Evolutionary conservation across 1,140 invertebrate genomes (phyloP).

Genomic region (Hycleus phaleratus): DNA sequence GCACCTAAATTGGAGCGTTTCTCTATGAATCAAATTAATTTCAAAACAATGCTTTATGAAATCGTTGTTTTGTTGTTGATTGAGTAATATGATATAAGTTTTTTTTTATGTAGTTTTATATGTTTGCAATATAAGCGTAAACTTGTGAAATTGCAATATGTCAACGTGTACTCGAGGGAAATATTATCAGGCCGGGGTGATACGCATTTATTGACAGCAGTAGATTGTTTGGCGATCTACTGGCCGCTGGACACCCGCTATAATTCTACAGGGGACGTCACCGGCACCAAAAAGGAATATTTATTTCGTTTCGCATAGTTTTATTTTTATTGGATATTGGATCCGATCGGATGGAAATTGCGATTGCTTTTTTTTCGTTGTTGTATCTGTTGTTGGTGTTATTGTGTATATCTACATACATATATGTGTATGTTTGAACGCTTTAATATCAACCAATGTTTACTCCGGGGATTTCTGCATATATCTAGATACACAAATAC

Average conservation of each 20-base stretch:
- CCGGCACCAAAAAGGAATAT: constrained; percentile 30
- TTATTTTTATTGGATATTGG: constrained; percentile 35
- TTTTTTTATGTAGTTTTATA: background rate
- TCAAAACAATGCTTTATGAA: too few species aligned
- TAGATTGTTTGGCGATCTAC: constrained; percentile 37
- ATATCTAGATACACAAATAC: background rate
- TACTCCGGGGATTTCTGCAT: constrained; percentile 14
- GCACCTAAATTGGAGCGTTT: too few species aligned
- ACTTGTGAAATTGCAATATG: constrained; percentile 35
- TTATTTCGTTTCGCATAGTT: constrained; percentile 34
- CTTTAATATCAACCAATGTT: constrained; percentile 14
- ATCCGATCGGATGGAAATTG: constrained; percentile 19
- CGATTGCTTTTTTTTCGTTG: constrained; percentile 8
- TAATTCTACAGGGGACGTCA: constrained; percentile 27
- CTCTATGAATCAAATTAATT: too few species aligned
- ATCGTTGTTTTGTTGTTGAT: too few species aligned
- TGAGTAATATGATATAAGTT: too few species aligned
- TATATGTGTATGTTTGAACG: background rate
- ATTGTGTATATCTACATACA: background rate
- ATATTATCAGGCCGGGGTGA: constrained; percentile 32
- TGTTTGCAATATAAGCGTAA: constrained; percentile 18
- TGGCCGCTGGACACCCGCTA: constrained; percentile 34
- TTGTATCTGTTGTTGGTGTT: too few species aligned
- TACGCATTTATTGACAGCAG: constrained; percentile 35
- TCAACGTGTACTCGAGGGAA: constrained; percentile 33